Evolutionary conservation across 2,888 invertebrate genomes (phyloP), one percentile per base, ranked within the genome.

Genomic region (Lutraria lutraria): DNA sequence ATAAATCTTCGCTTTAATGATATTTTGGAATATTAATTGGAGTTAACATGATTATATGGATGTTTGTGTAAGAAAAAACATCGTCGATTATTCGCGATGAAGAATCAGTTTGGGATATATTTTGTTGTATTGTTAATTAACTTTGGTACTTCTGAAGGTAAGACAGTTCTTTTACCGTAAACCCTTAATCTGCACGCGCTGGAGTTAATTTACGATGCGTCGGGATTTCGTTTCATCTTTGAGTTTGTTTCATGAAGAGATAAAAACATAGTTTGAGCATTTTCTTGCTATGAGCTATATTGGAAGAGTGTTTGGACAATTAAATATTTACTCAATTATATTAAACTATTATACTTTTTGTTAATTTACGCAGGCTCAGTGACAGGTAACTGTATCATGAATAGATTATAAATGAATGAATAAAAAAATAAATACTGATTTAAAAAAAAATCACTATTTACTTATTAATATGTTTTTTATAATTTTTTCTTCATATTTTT

Each of bases 141-240:
- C 87, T 79, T 84, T 80, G 54, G 84, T 68, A 63, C 85, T 83
- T 85, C 87, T n/a, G 87, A 87, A 87, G 89, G 89, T 89, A 89
- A 60, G 56, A 53, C 34, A 34, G 6, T 72, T 31, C 31, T 60
- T 29, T 84, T 82, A 85, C 88, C 85, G 85, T 88, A 88, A 31
- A 72, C 12, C 76, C 76, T 34, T 76, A 19, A 31, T 16, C 15
- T 72, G 72, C 31, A 43, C 56, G 68, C 43, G 29, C 31, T 25
- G 52, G 52, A 16, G 60, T 82, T 29, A 56, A 82, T 31, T 60
- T 56, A 60, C 53, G 10, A 31, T 76, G 76, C 25, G 31, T 76
- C 25, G 76, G 8, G 76, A 8, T 68, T 25, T 68, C 25, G 25
- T 68, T 12, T 68, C 12, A 0, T 8, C 0, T 68, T 25, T 68